Conservation (phyloP, 1,140 invertebrate genomes). For the Procambarus clarkii region DNA sequence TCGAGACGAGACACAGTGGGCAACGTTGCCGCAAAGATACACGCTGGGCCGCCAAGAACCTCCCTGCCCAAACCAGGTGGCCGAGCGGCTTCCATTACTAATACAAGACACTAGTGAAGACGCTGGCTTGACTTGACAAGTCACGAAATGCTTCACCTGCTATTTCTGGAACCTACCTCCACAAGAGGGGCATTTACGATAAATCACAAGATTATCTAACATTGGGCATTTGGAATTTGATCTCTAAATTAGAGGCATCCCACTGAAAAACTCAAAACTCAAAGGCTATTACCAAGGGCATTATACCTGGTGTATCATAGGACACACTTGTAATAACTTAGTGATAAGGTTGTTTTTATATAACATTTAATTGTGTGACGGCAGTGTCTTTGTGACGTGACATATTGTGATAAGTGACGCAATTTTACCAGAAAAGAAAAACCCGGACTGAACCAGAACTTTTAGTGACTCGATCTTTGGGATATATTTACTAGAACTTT, state of each 20-base stretch:
- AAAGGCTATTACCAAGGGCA: slow-evolving; percentile 35
- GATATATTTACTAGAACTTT: not conserved
- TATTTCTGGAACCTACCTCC: not conserved
- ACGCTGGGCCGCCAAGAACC: not conserved
- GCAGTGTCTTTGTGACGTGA: not conserved
- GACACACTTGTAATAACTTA: not conserved
- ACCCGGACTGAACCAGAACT: not conserved
- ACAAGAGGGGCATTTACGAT: not conserved
- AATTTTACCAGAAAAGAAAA: not conserved
- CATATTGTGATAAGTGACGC: not conserved
- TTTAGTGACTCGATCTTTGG: not conserved
- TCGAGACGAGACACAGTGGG: not conserved
- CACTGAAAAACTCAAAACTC: not conserved
- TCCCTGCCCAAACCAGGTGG: not conserved
- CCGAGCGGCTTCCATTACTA: not conserved
- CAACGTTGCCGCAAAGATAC: not conserved
- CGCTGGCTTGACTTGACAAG: not conserved
- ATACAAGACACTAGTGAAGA: not conserved
- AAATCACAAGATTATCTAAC: not conserved
- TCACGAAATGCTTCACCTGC: not conserved
- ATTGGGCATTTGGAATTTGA: slow-evolving; percentile 11
- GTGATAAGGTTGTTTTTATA: not conserved
- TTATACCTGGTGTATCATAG: not conserved
- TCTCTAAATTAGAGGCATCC: slow-evolving; percentile 9
- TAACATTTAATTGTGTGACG: not conserved